Evolutionary conservation across 2,888 invertebrate genomes (phyloP), one percentile per base, ranked within the genome.

Genomic region (Stenchaetothrips biformis): DNA sequence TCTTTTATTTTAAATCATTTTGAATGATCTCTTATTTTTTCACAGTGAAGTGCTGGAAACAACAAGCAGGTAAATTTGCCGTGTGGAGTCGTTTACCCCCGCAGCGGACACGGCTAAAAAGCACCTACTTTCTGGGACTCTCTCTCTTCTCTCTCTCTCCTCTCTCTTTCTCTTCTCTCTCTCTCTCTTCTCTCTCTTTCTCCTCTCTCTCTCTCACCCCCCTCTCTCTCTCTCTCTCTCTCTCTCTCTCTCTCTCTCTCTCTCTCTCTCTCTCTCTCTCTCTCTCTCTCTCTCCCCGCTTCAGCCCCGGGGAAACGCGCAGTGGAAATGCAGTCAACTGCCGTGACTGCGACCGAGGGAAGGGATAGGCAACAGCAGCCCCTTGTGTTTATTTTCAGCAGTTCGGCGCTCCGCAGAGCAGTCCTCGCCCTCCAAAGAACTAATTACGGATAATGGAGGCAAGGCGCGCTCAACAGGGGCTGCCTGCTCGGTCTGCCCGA

Each of bases 381-480:
- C 37, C 25, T 74, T 74, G 21, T 74, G 67, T 74, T 74, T 74
- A 21, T 25, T 74, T 74, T 74, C 67, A 67, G 21, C 67, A n/a
- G 21, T 25, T 74, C 25, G 25, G 21, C 67, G 11, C 25, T 11
- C 25, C 67, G 25, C 25, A 11, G 59, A 59, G 59, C 59, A 59
- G 25, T 74, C 67, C 25, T 74, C 11, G 67, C 11, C 67, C 67
- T 74, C 67, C 25, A 74, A 74, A 74, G 67, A 74, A 74, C 67
- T 74, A 74, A 74, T 74, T 74, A 74, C 67, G 67, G 67, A 74
- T 74, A 74, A 74, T 74, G 67, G 67, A 74, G 67, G 67, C 67
- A 11, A 11, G 67, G 67, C 67, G 67, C 11, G 67, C 25, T 9
- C 67, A 11, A 25, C 25, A 25, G 21, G 25, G 25, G 67, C 67